Percentiles rank a stretch among this genome's conserved stretches.
These are phyloP conservation scores for Oscheius myriophilus DNA, from an alignment of 2,888 invertebrate species.

Conservation along the genomic window DNA sequence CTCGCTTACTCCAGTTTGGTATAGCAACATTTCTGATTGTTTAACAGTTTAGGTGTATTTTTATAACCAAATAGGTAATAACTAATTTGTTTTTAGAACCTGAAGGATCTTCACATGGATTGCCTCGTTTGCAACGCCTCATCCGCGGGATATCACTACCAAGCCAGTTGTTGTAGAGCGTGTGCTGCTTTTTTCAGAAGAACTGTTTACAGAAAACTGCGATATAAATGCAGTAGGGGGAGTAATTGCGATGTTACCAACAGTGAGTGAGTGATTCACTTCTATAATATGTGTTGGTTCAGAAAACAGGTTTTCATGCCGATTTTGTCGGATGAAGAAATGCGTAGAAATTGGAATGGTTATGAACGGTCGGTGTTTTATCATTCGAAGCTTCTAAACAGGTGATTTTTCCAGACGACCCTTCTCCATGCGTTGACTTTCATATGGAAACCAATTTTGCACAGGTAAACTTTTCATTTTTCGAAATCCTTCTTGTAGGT, in stretches of 20 bases:
- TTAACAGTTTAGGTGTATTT: too few species aligned
- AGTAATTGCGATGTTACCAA: conserved; percentile 3
- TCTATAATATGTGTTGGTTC: not conserved
- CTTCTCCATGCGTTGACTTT: not conserved
- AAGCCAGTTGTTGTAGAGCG: conserved; percentile 6
- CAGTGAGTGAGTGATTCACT: not conserved
- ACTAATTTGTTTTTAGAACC: too few species aligned
- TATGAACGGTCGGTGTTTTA: conserved; percentile 1
- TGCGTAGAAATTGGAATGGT: conserved; percentile 18
- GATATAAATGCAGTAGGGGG: not conserved
- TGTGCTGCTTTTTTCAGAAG: conserved; percentile 18
- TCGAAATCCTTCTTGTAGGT: too few species aligned
- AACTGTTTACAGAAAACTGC: conserved; percentile 9
- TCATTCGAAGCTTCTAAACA: not conserved
- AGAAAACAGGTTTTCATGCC: conserved; percentile 18
- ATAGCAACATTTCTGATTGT: too few species aligned
- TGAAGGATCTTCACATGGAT: too few species aligned
- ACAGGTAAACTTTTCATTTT: too few species aligned
- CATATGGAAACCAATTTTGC: too few species aligned
- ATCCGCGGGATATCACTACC: conserved; percentile 12
- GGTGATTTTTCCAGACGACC: not conserved
- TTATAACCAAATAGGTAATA: too few species aligned
- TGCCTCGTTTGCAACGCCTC: conserved; percentile 1
- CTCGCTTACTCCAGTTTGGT: too few species aligned
- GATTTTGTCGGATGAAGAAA: conserved; percentile 23